A percentile compares a stretch with the other conserved stretches of the same genome.
Conservation (phyloP, 2,888 invertebrate genomes). For the Andrena camellia region DNA sequence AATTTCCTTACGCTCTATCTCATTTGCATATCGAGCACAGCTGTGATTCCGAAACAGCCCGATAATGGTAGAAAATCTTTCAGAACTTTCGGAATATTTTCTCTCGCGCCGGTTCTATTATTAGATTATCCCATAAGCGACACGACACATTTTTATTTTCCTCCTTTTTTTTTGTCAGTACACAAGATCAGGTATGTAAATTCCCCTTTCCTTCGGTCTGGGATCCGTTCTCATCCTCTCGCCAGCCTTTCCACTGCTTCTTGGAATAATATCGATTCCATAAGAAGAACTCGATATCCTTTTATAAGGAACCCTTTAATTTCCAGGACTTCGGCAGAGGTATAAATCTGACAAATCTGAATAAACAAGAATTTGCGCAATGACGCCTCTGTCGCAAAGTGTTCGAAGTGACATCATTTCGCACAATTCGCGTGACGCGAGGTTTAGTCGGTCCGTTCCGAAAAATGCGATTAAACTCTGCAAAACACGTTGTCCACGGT, state of each 20-base stretch:
- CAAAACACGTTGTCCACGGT: neutral
- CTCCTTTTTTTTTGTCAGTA: neutral
- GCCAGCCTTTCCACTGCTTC: neutral
- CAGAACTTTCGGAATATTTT: neutral
- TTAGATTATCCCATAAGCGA: neutral
- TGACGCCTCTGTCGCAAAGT: neutral
- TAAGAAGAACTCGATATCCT: neutral
- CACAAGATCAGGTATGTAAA: constrained; percentile 1
- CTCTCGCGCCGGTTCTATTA: neutral
- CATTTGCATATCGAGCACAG: constrained; percentile 38
- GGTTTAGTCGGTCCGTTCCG: neutral
- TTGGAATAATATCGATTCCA: neutral
- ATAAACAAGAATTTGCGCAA: neutral
- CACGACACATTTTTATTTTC: neutral
- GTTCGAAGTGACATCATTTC: neutral
- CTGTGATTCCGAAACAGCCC: constrained; percentile 5
- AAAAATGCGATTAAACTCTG: constrained; percentile 15
- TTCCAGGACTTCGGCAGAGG: too few species aligned
- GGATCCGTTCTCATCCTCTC: neutral
- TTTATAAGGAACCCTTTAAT: neutral
- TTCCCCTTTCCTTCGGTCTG: neutral
- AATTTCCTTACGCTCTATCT: constrained; percentile 13
- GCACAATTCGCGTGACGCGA: neutral
- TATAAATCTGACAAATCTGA: too few species aligned
- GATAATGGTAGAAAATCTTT: neutral